A percentile compares a stretch with the other conserved stretches of the same genome.
phyloP scores from a whole-genome alignment of 2,888 invertebrate species.

The Saturnia japonica region DNA sequence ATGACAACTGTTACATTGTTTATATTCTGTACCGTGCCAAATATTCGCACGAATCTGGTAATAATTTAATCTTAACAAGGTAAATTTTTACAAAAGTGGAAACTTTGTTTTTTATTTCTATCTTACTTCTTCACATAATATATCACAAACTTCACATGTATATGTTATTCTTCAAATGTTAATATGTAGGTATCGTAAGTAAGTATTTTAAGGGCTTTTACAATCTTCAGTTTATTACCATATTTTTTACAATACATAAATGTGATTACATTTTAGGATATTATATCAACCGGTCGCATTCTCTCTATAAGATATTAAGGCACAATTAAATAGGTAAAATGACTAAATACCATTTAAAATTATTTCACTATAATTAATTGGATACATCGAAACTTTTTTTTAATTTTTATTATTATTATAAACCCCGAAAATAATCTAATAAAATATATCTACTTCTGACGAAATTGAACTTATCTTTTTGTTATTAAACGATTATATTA shows the following conservation, averaged over 20 bases:
- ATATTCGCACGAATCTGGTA: too few relatives aligned
- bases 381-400: conserved; percentile 20
- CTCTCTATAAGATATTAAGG: conserved; percentile 41
- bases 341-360: conserved; percentile 44
- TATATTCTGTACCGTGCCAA: too few relatives aligned
- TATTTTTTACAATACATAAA: neutral
- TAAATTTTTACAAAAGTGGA: too few relatives aligned
- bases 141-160: neutral
- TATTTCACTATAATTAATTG: conserved; percentile 23
- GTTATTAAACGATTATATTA: conserved; percentile 5
- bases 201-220: too few relatives aligned
- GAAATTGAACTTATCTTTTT: neutral
- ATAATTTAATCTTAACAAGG: too few relatives aligned
- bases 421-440: conserved; percentile 5
- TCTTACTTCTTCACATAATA: neutral
- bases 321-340: conserved; percentile 50
- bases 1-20: too few relatives aligned
- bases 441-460: conserved; percentile 10
- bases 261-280: neutral
- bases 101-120: too few relatives aligned
- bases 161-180: neutral
- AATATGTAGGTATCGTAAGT: too few relatives aligned
- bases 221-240: neutral
- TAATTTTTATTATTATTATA: conserved; percentile 17
- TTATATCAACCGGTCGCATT: conserved; percentile 19